These are phyloP conservation scores for Archips crataeganus DNA, from an alignment of 2,888 invertebrate species.

Conservation along the genomic window DNA sequence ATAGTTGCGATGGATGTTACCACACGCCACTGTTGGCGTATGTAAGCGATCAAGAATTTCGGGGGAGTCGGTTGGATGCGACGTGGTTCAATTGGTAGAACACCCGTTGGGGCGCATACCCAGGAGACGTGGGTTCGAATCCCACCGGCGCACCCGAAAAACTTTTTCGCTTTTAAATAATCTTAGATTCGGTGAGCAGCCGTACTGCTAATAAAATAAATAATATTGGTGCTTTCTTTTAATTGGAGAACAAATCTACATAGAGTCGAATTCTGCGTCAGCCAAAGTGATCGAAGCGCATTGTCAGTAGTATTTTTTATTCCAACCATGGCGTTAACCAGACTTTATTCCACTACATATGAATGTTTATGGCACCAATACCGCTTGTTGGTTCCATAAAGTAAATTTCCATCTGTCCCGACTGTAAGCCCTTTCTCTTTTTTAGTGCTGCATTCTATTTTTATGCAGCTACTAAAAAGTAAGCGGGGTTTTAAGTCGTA, in stretches of 20 bases:
- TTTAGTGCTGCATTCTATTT: constrained; percentile 50
- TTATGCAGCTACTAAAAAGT: constrained; percentile 43
- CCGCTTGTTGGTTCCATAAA: constrained; percentile 66
- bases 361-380: constrained; percentile 72
- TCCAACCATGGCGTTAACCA: constrained; percentile 12
- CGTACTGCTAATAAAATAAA: too few species aligned
- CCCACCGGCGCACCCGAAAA: too few species aligned
- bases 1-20: too few species aligned
- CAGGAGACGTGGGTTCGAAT: too few species aligned
- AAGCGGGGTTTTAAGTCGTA: constrained; percentile 24
- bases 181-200: too few species aligned
- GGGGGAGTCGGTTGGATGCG: too few species aligned
- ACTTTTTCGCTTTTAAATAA: too few species aligned
- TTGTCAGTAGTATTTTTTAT: constrained; percentile 17
- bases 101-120: too few species aligned
- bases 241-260: neutral
- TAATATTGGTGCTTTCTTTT: neutral
- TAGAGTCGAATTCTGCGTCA: neutral
- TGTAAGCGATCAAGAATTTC: too few species aligned
- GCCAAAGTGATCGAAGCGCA: neutral
- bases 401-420: constrained; percentile 64
- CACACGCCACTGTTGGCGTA: too few species aligned
- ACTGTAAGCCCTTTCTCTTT: constrained; percentile 65
- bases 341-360: constrained; percentile 54
- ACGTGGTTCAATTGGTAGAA: too few species aligned